These are phyloP conservation scores for Poecilia picta DNA, from an alignment of 2,797 vertebrate species.

Conservation along the genomic window DNA sequence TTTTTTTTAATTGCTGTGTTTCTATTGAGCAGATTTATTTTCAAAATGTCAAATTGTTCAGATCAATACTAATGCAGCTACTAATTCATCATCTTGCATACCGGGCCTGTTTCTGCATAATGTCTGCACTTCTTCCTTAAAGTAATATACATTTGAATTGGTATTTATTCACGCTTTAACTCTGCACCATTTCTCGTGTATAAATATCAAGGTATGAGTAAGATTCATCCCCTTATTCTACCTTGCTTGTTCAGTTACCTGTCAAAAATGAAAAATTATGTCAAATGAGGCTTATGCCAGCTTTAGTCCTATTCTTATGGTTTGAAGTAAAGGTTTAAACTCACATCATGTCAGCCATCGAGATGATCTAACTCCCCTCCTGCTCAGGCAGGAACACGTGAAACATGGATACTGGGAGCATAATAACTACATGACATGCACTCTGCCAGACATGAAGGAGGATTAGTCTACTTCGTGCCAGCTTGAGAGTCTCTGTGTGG, in stretches of 20 bases:
- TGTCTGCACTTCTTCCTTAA: not conserved
- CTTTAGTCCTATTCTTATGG: conserved; percentile 31
- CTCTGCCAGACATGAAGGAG: conserved; percentile 59
- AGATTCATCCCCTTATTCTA: not conserved
- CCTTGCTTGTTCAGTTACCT: conserved; percentile 23
- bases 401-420: conserved; percentile 40
- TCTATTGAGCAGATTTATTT: no score
- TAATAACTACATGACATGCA: conserved; percentile 61
- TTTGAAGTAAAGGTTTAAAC: conserved; percentile 32
- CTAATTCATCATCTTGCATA: not conserved
- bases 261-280: not conserved
- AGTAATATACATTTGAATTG: not conserved
- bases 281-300: conserved; percentile 14
- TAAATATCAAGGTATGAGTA: not conserved
- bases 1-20: no score
- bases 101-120: not conserved
- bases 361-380: conserved; percentile 20
- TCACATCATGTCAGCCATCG: conserved; percentile 30
- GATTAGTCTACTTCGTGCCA: conserved; percentile 53
- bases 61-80: not conserved
- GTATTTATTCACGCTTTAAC: not conserved
- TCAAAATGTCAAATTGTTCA: no score
- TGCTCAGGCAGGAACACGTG: conserved; percentile 41
- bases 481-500: conserved; percentile 65
- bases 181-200: not conserved